Evolutionary conservation across 2,797 vertebrate species (phyloP).

Genomic region (Falco rusticolus): DNA sequence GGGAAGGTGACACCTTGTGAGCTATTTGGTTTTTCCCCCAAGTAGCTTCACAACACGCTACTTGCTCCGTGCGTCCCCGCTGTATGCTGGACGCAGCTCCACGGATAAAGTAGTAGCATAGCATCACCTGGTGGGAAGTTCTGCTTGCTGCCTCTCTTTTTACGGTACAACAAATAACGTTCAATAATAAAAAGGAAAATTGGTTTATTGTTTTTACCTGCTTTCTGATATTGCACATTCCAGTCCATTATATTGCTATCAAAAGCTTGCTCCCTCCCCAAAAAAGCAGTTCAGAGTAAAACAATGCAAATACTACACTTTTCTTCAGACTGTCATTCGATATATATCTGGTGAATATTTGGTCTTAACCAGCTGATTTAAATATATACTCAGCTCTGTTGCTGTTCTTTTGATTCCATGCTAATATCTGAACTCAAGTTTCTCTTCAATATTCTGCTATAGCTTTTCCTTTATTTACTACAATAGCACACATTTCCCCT

Average conservation of each 20-base stretch:
- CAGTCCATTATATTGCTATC: background rate
- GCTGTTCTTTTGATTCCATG: background rate
- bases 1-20: background rate
- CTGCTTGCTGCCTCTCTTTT: background rate
- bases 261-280: background rate
- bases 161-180: background rate
- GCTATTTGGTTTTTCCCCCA: background rate
- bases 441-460: background rate
- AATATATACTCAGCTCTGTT: background rate
- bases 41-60: background rate
- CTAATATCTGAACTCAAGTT: background rate
- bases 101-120: background rate
- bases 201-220: background rate
- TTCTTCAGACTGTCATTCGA: background rate
- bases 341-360: background rate
- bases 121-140: slow-evolving; percentile 43
- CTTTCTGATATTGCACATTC: background rate
- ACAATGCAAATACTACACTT: background rate
- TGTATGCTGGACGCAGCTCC: background rate
- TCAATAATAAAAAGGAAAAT: background rate
- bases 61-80: background rate
- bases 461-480: slow-evolving; percentile 59
- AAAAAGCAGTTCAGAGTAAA: background rate
- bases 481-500: background rate
- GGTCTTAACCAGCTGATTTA: background rate